phyloP scores from a whole-genome alignment of 1,140 invertebrate genomes.

The Araneus ventricosus region DNA sequence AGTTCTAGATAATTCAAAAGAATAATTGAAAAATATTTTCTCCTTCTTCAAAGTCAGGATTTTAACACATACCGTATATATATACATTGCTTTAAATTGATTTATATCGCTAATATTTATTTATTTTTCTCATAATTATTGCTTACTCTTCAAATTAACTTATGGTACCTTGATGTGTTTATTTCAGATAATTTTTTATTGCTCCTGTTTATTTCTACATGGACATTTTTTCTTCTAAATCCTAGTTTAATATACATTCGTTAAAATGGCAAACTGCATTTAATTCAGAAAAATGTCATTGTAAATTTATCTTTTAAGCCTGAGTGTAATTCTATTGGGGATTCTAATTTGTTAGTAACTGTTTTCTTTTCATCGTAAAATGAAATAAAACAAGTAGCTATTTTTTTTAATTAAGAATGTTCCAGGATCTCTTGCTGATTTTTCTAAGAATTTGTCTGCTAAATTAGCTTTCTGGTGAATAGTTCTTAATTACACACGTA shows the following conservation, averaged over 20 bases:
- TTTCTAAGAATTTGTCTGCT: not conserved
- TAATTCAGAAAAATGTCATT: not conserved
- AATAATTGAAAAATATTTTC: no score
- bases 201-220: not conserved
- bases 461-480: not conserved
- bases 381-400: not conserved
- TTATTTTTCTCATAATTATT: no score
- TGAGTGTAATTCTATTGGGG: not conserved
- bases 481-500: not conserved
- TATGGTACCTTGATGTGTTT: not conserved
- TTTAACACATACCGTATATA: no score
- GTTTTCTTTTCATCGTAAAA: not conserved
- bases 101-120: no score
- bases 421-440: not conserved
- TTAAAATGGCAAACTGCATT: no score
- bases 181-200: not conserved
- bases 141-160: no score
- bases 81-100: no score
- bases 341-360: slow-evolving; percentile 10
- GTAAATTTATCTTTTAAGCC: slow-evolving; percentile 8
- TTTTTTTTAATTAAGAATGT: not conserved
- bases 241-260: not conserved
- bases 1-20: no score
- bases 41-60: no score
- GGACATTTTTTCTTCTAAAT: not conserved